Conservation (phyloP, 2,888 invertebrate genomes). For the Scaeva pyrastri region DNA sequence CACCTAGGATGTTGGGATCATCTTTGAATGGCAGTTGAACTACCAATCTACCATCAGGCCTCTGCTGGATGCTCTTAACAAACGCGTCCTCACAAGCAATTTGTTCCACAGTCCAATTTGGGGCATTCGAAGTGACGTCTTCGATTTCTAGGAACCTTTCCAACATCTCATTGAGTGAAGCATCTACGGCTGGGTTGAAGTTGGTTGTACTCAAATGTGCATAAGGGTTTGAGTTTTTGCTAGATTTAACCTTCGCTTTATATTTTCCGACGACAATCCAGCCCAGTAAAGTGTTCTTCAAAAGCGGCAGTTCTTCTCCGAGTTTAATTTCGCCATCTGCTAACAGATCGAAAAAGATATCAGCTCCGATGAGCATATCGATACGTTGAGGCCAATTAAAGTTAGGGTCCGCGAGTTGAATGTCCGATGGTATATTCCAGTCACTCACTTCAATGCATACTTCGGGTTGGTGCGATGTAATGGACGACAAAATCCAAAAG, state of each 20-base stretch:
- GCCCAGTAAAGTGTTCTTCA: no score
- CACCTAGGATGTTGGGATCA: no score
- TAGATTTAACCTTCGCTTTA: no score
- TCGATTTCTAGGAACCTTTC: constrained; percentile 3
- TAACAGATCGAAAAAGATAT: constrained; percentile 39
- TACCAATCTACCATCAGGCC: no score
- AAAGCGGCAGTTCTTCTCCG: not conserved
- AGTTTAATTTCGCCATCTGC: constrained; percentile 35
- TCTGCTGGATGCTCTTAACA: no score
- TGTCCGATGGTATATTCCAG: constrained; percentile 39
- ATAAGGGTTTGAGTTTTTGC: not conserved
- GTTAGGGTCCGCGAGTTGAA: constrained; percentile 34
- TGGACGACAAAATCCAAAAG: constrained; percentile 37
- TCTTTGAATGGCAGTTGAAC: no score
- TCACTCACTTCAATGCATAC: constrained; percentile 14
- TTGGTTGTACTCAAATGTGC: no score
- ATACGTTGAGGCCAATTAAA: constrained; percentile 46
- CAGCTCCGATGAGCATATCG: constrained; percentile 40
- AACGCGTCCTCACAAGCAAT: no score
- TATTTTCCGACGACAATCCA: no score
- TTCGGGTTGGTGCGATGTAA: constrained; percentile 42
- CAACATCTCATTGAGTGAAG: constrained; percentile 20
- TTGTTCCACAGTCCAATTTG: no score
- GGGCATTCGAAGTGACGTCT: no score
- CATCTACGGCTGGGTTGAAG: no score